phyloP scores from a whole-genome alignment of 2,113 vertebrate genomes.

The Bambusicola thoracicus region DNA sequence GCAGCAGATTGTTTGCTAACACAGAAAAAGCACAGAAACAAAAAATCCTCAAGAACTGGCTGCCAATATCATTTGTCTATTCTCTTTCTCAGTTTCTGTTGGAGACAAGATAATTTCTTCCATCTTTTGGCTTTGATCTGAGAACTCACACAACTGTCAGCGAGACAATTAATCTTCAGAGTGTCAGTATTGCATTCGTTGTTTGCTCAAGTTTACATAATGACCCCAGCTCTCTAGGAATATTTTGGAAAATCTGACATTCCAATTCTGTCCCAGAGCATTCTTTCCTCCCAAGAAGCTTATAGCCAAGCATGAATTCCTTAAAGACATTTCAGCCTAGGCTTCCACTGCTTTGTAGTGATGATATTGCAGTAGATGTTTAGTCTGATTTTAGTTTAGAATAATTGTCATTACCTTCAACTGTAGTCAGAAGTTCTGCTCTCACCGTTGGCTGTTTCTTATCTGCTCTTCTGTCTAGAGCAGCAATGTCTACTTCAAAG shows the following conservation, averaged over 20 bases:
- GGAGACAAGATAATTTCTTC: conserved; percentile 4
- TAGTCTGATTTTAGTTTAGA: background rate
- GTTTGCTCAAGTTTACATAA: background rate
- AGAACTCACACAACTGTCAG: background rate
- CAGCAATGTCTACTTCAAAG: background rate
- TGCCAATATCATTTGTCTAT: background rate
- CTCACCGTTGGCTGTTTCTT: background rate
- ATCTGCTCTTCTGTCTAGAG: background rate
- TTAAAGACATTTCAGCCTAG: background rate
- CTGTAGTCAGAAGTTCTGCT: background rate
- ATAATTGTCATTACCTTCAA: background rate
- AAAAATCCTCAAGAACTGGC: background rate
- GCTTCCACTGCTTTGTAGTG: background rate
- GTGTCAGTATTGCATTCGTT: background rate
- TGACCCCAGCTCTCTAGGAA: background rate
- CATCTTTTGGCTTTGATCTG: background rate
- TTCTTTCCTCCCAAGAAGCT: background rate
- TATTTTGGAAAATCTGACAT: conserved; percentile 2
- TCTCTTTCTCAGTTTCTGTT: background rate
- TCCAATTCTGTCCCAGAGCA: background rate
- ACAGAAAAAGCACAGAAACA: background rate
- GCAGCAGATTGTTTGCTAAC: background rate
- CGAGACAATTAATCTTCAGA: background rate
- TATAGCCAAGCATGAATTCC: background rate
- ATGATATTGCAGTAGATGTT: background rate